Conservation (phyloP, 2,797 vertebrate genomes). For the Cephalopachus bancanus region DNA sequence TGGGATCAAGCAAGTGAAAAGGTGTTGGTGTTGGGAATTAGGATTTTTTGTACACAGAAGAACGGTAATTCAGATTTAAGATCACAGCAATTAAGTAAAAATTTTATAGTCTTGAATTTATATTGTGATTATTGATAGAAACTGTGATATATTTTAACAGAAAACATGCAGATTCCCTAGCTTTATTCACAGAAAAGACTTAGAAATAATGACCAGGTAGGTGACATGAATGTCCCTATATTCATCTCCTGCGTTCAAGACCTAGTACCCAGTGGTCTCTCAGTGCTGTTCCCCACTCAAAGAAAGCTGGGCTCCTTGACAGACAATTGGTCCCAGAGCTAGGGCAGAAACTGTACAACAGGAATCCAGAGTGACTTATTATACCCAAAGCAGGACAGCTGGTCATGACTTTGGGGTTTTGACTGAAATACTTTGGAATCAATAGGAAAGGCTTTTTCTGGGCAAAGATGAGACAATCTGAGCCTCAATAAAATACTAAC, state of each 20-base stretch:
- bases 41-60: background rate
- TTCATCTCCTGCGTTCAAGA: background rate
- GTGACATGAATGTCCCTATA: background rate
- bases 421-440: background rate
- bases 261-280: background rate
- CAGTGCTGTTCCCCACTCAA: background rate
- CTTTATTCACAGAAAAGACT: background rate
- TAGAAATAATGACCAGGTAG: background rate
- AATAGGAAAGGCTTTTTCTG: background rate
- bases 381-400: background rate
- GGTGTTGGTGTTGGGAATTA: background rate
- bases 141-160: conserved; percentile 16
- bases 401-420: background rate
- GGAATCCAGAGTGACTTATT: background rate
- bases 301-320: background rate
- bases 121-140: background rate
- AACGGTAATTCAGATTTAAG: conserved; percentile 15
- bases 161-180: background rate
- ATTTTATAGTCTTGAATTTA: background rate
- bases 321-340: background rate
- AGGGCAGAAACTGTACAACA: background rate
- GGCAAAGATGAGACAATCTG: background rate
- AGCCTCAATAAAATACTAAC: conserved; percentile 27
- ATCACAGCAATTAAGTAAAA: background rate
- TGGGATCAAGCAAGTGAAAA: conserved; percentile 11